phyloP scores from a whole-genome alignment of 1,140 invertebrate species.

The Pomphorhynchus laevis region DNA sequence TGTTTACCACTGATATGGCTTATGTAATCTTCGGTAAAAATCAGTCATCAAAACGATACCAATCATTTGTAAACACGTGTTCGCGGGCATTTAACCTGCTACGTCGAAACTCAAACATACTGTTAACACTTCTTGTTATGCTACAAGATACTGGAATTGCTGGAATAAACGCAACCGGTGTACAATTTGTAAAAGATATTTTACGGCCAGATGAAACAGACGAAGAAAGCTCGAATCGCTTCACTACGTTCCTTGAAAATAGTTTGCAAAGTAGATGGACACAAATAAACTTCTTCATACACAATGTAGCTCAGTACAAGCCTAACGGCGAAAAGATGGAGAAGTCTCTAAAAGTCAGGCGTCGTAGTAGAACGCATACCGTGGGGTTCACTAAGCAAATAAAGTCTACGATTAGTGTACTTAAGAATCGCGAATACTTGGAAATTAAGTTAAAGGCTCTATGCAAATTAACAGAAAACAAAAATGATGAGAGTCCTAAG shows the following conservation, averaged over 20 bases:
- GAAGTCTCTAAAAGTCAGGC: not conserved
- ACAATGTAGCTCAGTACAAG: constrained; percentile 46
- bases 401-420: not conserved
- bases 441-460: not conserved
- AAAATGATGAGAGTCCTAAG: not conserved
- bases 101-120: constrained; percentile 53
- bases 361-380: not conserved
- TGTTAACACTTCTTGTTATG: constrained; percentile 47
- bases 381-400: not conserved
- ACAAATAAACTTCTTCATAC: constrained; percentile 81
- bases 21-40: constrained; percentile 94
- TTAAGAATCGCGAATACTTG: not conserved
- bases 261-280: constrained; percentile 35
- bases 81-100: constrained; percentile 83
- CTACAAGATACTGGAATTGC: not conserved
- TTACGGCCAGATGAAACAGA: not conserved
- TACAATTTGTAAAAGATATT: constrained; percentile 8
- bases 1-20: constrained; percentile 85
- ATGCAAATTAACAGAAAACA: not conserved
- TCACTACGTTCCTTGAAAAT: constrained; percentile 18
- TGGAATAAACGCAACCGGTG: constrained; percentile 1
- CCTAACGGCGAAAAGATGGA: too few species aligned
- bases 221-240: not conserved
- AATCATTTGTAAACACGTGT: constrained; percentile 81
- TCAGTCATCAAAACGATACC: constrained; percentile 56